Base-by-base conservation (phyloP, 2,113 vertebrate genomes). In the Salminus brasiliensis region DNA sequence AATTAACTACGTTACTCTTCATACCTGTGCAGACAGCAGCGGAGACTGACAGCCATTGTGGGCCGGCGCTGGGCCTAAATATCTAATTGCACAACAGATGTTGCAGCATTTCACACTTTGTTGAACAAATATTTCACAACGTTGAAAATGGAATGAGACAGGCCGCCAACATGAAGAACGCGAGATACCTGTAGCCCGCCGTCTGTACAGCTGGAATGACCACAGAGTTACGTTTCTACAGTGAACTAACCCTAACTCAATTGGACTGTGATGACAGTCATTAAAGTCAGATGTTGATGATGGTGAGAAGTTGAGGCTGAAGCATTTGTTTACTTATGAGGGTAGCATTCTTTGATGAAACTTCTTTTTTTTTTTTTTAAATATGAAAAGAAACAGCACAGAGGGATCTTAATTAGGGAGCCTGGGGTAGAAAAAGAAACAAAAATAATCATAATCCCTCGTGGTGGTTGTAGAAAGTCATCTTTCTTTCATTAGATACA, bases 41-140 rank as follows among this genome's bases (percentile, higher is more conserved):
- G 36, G 59, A 74, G 79, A 72, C 70, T 81, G 79, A 84, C 83
- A 84, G 79, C 65, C 79, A 81, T 69, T 72, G 76, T 57, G 67
- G 71, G 74, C 53, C 70, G 63, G 73, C 43, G 65, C 79, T 78
- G 83, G 60, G 75, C 36, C 79, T 84, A 84, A 84, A 84, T 78
- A 84, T 84, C 79, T 77, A 84, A 84, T 79, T 81, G 83, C 75
- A 78, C 79, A 84, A 78, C 83, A 84, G 83, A 84, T 84, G 79
- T 84, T 84, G 79, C 43, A 69, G 66, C 79, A 79, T 84, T 81
- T 84, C 79, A 81, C 79, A 84, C 83, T 81, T 81, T 84, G 83
- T 72, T 84, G 57, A 84, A 75, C 83, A 84, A 84, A 84, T 84
- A 81, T 75, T 81, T 81, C 75, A 81, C 62, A 78, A 70, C 39